These are phyloP conservation scores for Ectemnius cavifrons DNA, from an alignment of 2,888 invertebrate genomes.

Conservation along the genomic window DNA sequence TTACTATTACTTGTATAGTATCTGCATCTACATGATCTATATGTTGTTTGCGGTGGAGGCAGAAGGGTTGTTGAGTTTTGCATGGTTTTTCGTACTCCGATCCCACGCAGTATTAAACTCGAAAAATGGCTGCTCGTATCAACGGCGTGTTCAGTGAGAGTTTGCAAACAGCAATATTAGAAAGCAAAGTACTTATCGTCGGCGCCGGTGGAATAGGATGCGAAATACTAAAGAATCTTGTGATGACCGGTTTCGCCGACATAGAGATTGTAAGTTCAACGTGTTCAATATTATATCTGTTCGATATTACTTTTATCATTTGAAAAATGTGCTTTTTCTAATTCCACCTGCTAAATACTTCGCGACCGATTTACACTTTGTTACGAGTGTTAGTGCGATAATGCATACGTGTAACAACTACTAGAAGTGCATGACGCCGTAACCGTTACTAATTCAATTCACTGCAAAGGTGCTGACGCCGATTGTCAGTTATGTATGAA, in stretches of 20 bases:
- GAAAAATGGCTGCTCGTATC: slow-evolving; percentile 83
- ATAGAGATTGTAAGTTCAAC: slow-evolving; percentile 92
- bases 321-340: slow-evolving; percentile 25
- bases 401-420: too few species aligned
- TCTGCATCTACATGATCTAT: too few species aligned
- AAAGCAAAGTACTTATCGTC: slow-evolving; percentile 89
- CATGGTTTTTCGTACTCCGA: too few species aligned
- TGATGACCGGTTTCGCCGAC: slow-evolving; percentile 93
- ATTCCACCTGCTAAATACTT: not conserved
- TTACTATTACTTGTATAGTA: too few species aligned
- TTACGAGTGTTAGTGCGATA: not conserved
- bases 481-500: not conserved
- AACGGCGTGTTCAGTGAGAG: slow-evolving; percentile 84
- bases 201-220: slow-evolving; percentile 99
- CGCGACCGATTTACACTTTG: too few species aligned
- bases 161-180: slow-evolving; percentile 83
- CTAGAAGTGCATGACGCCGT: too few species aligned
- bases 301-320: slow-evolving; percentile 20
- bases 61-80: too few species aligned
- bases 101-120: slow-evolving; percentile 17
- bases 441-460: too few species aligned
- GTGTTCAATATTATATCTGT: not conserved
- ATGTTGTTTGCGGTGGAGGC: too few species aligned
- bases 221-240: slow-evolving; percentile 98
- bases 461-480: too few species aligned